Base-by-base conservation (phyloP, 2,888 invertebrate genomes). In the Xanthorhoe spadicearia region DNA sequence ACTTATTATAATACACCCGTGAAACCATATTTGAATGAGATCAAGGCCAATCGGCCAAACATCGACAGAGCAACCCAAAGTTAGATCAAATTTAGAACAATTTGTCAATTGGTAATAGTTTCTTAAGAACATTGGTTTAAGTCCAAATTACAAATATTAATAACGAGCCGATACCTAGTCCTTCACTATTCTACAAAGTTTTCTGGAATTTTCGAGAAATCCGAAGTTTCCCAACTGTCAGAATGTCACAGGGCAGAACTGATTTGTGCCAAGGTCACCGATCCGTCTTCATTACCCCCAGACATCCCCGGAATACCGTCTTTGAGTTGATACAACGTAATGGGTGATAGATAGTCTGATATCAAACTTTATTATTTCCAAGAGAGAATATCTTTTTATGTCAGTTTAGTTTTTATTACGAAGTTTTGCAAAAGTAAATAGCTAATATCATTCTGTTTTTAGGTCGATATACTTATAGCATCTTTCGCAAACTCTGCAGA, bases 401-500 rank as follows among this genome's bases (percentile, higher is more conserved):
- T 28, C 9, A 9, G 10, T 55, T 61, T 1, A 8, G 15, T 4
- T 15, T 13, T 46, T 46, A 5, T 4, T 23, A 23, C 23, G n/a
- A 15, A 48, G 15, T 17, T 7, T 17, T 48, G 17, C 48, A 17
- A n/a, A n/a, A n/a, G n/a, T 48, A 48, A 48, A 48, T 23, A 48
- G 8, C 17, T 48, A 15, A 13, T 23, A 23, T 4, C 4, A 23
- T 23, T 23, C 4, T 4, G 5, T 55, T 48, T 84, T 70, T 76
- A 93, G 93, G 69, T 92, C 46, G 93, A 93, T 71, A 85, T 92
- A 46, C 38, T 92, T 19, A 75, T 92, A 61, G 86, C 89, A 32
- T 79, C 91, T 10, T 91, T 89, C 77, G 86, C 84, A 4, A 79
- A 83, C 70, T 74, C 75, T 17, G 69, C 79, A 46, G 63, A 56